These are phyloP conservation scores for Scolopax rusticola DNA, from an alignment of 2,797 vertebrate species.

Conservation along the genomic window DNA sequence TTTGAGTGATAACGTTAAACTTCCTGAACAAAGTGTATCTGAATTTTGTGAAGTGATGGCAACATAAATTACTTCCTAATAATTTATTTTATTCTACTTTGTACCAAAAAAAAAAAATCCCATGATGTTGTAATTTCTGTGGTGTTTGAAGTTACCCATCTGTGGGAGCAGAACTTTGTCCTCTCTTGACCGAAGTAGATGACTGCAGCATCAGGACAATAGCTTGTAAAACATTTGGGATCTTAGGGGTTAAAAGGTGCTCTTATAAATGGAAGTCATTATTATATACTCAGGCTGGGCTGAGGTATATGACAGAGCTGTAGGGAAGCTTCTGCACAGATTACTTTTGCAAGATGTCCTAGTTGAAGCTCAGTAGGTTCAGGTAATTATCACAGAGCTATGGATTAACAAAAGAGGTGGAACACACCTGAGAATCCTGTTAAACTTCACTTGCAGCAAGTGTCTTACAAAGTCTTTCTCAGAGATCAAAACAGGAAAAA, in stretches of 20 bases:
- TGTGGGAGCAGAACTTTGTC: background rate
- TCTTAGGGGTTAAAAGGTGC: background rate
- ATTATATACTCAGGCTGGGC: slow-evolving; percentile 4
- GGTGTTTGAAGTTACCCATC: background rate
- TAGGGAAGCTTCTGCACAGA: background rate
- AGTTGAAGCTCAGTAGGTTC: slow-evolving; percentile 29
- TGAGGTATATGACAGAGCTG: background rate
- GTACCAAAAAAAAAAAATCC: background rate
- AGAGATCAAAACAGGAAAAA: slow-evolving; percentile 60
- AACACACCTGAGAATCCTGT: slow-evolving; percentile 13
- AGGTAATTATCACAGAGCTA: background rate
- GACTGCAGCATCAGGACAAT: background rate
- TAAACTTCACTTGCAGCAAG: slow-evolving; percentile 57
- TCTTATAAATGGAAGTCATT: background rate
- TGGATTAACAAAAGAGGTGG: slow-evolving; percentile 33
- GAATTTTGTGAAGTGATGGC: background rate
- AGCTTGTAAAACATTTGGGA: background rate
- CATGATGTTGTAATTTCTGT: background rate
- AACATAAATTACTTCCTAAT: background rate
- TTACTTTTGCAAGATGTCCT: slow-evolving; percentile 16
- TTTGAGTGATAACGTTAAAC: background rate
- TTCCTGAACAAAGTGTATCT: background rate
- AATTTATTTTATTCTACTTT: background rate
- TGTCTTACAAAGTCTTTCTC: slow-evolving; percentile 51
- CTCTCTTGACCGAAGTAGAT: background rate